Percentiles rank a stretch among this genome's conserved stretches.
Evolutionary conservation across 1,140 invertebrate species (phyloP).

Genomic region (Riptortus pedestris): DNA sequence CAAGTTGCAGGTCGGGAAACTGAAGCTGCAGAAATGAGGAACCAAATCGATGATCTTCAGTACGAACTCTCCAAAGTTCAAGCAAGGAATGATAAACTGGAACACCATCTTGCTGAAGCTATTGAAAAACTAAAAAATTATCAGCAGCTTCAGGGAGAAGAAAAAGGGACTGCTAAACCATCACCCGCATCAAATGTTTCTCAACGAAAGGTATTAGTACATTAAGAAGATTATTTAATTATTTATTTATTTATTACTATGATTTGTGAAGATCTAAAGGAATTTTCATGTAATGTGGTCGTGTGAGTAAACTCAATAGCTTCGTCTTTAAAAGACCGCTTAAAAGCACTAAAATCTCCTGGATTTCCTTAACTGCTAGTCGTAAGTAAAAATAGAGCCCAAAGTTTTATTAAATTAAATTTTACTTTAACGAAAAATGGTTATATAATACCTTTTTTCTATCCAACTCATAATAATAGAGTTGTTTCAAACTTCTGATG

Average conservation of each 20-base stretch:
- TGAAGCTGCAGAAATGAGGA: conserved; percentile 84
- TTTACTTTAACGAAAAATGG: too few species aligned
- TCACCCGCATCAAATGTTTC: conserved; percentile 46
- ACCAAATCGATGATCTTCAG: conserved; percentile 90
- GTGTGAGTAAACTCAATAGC: too few species aligned
- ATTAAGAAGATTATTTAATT: not conserved
- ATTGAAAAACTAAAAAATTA: conserved; percentile 80
- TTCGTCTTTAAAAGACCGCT: too few species aligned
- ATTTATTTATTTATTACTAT: not conserved
- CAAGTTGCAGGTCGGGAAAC: conserved; percentile 84
- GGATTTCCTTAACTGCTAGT: too few species aligned
- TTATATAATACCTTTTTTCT: too few species aligned
- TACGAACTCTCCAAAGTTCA: conserved; percentile 85
- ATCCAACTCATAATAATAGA: too few species aligned
- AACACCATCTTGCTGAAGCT: conserved; percentile 77
- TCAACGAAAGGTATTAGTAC: conserved; percentile 50
- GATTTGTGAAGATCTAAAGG: too few species aligned
- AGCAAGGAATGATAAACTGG: conserved; percentile 79
- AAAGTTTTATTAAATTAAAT: too few species aligned
- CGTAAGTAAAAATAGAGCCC: too few species aligned
- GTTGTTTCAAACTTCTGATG: too few species aligned
- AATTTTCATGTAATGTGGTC: too few species aligned
- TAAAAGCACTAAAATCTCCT: too few species aligned
- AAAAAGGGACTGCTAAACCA: conserved; percentile 41
- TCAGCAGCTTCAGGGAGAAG: conserved; percentile 57